Evolutionary conservation across 2,113 vertebrate genomes (phyloP).

Genomic region (Melanostigma gelatinosum): DNA sequence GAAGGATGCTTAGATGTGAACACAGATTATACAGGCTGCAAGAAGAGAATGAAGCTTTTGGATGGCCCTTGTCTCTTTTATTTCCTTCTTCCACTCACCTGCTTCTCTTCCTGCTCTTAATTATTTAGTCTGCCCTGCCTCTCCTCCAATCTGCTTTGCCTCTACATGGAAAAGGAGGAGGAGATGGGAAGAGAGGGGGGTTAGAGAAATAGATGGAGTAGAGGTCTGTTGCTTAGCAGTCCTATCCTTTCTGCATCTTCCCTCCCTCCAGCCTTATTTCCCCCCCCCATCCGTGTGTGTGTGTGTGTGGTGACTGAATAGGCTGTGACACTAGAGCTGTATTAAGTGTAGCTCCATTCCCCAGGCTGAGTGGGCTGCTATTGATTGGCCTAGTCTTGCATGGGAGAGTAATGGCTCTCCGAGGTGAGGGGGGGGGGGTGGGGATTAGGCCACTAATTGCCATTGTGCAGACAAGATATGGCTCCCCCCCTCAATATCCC

Average conservation of each 20-base stretch:
- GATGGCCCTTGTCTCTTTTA: constrained; percentile 50
- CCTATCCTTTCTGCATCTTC: constrained; percentile 22
- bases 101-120: constrained; percentile 72
- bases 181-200: constrained; percentile 13
- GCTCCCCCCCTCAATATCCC: constrained; percentile 72
- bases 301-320: constrained; percentile 78
- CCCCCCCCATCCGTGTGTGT: constrained; percentile 56
- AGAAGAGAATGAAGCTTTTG: constrained; percentile 37
- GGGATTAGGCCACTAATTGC: constrained; percentile 91
- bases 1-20: constrained; percentile 31
- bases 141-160: constrained; percentile 62
- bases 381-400: constrained; percentile 88
- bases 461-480: constrained; percentile 87
- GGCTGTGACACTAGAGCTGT: constrained; percentile 86
- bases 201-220: constrained; percentile 29
- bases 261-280: constrained; percentile 54
- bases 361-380: constrained; percentile 84
- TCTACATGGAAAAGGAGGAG: constrained; percentile 54
- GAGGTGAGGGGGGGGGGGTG: constrained; percentile 64
- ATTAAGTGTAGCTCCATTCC: constrained; percentile 87
- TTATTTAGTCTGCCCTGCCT: constrained; percentile 78
- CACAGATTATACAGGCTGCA: constrained; percentile 34
- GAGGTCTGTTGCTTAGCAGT: constrained; percentile 29
- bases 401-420: constrained; percentile 86
- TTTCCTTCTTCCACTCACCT: constrained; percentile 64